phyloP scores from a whole-genome alignment of 2,888 invertebrate genomes.

The Julus scandinavius region DNA sequence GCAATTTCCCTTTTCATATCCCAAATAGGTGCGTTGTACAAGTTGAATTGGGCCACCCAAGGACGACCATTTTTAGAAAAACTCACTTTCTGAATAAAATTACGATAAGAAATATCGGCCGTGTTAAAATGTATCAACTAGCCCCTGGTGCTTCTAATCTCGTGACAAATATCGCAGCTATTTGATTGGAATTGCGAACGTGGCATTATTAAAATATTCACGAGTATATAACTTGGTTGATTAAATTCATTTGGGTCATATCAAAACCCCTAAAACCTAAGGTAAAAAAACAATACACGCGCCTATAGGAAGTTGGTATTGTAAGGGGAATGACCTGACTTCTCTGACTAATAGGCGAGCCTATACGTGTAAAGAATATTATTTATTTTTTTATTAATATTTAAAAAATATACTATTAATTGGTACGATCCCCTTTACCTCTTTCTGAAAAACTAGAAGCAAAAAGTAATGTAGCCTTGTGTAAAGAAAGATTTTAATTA shows the following conservation, averaged over 20 bases:
- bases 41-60: conserved; percentile 26
- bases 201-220: conserved; percentile 5
- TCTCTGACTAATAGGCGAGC: neutral
- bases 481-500: neutral
- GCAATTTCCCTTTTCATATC: conserved; percentile 22
- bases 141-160: neutral
- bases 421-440: neutral
- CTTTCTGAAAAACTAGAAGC: neutral
- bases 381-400: neutral
- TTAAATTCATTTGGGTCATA: conserved; percentile 22
- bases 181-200: neutral
- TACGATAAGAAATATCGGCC: conserved; percentile 41
- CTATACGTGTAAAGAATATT: conserved; percentile 22
- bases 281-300: neutral
- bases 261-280: neutral
- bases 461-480: neutral
- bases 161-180: neutral
- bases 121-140: conserved; percentile 7
- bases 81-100: conserved; percentile 19
- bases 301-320: neutral
- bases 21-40: conserved; percentile 11
- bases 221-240: neutral
- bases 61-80: conserved; percentile 17
- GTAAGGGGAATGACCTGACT: neutral
- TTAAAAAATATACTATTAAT: neutral